Conservation (phyloP, 1,140 invertebrate species). For the Saccostrea echinata region DNA sequence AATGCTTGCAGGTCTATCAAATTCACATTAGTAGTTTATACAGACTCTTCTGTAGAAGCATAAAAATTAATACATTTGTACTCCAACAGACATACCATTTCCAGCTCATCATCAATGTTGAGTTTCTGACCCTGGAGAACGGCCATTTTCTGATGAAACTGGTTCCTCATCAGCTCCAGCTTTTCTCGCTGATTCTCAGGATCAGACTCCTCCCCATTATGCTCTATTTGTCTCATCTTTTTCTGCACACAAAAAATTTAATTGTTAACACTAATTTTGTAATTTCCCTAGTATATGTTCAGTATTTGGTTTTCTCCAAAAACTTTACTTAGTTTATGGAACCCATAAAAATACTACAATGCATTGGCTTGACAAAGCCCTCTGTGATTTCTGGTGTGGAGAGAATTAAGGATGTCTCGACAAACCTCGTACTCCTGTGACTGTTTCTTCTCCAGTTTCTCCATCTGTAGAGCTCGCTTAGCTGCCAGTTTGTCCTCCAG, state of each 20-base stretch:
- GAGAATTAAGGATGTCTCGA: neutral
- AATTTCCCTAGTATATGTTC: too few relatives aligned
- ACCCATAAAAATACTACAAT: too few relatives aligned
- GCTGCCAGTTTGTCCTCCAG: constrained; percentile 75
- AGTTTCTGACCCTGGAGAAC: constrained; percentile 73
- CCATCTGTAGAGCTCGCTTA: constrained; percentile 70
- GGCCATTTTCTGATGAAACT: constrained; percentile 75
- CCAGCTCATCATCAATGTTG: constrained; percentile 75
- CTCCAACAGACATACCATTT: constrained; percentile 65
- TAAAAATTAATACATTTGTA: neutral
- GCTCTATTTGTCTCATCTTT: constrained; percentile 65
- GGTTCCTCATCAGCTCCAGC: constrained; percentile 73
- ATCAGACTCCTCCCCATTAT: constrained; percentile 74
- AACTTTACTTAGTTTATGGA: too few relatives aligned
- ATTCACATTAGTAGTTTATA: too few relatives aligned
- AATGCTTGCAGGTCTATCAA: too few relatives aligned
- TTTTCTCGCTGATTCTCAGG: constrained; percentile 67
- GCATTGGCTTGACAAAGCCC: neutral
- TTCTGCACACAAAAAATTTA: constrained; percentile 63
- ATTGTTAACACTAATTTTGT: too few relatives aligned
- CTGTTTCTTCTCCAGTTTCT: constrained; percentile 74
- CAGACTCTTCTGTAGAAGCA: too few relatives aligned
- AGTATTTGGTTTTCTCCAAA: too few relatives aligned
- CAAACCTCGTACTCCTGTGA: constrained; percentile 68
- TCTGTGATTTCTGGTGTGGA: neutral